Base-by-base conservation (phyloP, 1,140 invertebrate genomes). In the Drosophila mojavensis region DNA sequence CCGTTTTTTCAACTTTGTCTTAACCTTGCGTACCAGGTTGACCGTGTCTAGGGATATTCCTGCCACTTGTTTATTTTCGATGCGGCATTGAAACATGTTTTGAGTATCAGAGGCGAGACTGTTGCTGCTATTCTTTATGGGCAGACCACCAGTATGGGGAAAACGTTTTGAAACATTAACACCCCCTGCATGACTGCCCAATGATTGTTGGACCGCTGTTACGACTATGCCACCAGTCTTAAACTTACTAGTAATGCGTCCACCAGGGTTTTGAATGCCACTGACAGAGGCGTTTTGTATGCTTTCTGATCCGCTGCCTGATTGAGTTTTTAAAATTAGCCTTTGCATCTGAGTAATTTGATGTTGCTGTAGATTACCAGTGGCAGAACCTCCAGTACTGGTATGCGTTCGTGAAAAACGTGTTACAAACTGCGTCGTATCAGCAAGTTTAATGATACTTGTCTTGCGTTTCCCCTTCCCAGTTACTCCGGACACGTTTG, bases 141-240 rank as follows among this genome's bases (percentile, higher is more conserved):
- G 71, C 10, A 67, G 3, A 2, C 60, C 70, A 24, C 53, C 64
- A 0, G 61, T 60, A 28, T 84, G 79, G 1, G 80, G 61, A 48
- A 90, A 69, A 5, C 84, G 80, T 5, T 74, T 53, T 1, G 79
- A 81, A 6, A 62, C 64, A 17, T 76, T 67, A 11, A 59, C 64
- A 17, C 45, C 48, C 26, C 30, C 64, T 53, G 73, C 54, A 33
- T 69, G 39, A 13, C 65, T 59, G 4, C n/a, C 10, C 2, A 67
- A 43, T 33, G 82, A 24, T 20, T 79, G 78, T 26, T 91, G 92
- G 4, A 94, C 92, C 7, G 93, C 94, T 17, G 94, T 94, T 15
- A 94, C 93, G 3, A 94, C 94, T 75, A 94, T 92, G n/a, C 94
- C 94, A 66, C 93, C 92, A 79, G 95, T 95, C 78, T 93, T 93